Base-by-base conservation (phyloP, 2,113 vertebrate genomes). In the Cochlearius cochlearius region DNA sequence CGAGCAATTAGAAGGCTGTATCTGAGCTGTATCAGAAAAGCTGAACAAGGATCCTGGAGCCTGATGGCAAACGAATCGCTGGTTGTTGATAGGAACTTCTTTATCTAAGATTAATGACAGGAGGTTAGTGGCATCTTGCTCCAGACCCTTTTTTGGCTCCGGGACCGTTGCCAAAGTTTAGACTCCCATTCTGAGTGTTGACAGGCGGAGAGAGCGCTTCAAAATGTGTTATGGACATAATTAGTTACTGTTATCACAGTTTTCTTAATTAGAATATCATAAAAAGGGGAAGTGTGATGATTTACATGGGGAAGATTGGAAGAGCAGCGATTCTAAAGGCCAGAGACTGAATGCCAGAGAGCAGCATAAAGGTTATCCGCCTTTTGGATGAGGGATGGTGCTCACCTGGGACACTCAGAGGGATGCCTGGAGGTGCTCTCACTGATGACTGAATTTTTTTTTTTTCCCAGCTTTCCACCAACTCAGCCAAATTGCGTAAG, bases 241-340 rank as follows among this genome's bases (percentile, higher is more conserved):
- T 97, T 97, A 97, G 88, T 62, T 86, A 89, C 69, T 77, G 60
- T 90, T 97, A 94, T 94, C 97, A 96, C 90, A 90, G 78, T 94
- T 97, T 96, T 94, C 95, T 97, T 97, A 97, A 98, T 97, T 97
- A 97, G 96, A 97, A 96, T 97, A 94, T 86, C 89, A 90, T 90
- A 97, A 97, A 96, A 79, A 67, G 62, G 52, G 86, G 95, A 94
- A 97, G 89, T 91, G 59, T 93, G 88, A 85, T 89, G 86, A 96
- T 97, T 97, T 98, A 92, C 87, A 94, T 30, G 45, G 75, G 58
- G 90, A 97, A 94, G 73, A 98, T 89, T 5, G 45, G 97, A 97
- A 96, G 88, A 94, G 66, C 88, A 94, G 86, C 4, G 12, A 95
- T 89, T 98, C 93, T 84, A 93, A 98, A 98, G 96, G 97, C 95